phyloP scores from a whole-genome alignment of 2,113 vertebrate species.

The Solea senegalensis region DNA sequence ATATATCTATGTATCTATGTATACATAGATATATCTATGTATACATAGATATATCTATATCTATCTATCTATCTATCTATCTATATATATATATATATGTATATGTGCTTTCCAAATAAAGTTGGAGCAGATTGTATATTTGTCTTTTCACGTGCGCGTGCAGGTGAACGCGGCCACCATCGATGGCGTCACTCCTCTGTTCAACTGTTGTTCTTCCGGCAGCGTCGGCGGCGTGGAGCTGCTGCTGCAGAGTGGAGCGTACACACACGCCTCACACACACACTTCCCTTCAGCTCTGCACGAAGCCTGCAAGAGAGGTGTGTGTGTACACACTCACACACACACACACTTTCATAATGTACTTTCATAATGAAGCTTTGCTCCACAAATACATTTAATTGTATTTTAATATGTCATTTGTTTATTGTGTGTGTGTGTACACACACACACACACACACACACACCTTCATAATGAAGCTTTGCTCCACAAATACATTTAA shows the following conservation, averaged over 20 bases:
- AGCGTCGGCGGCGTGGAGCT: conserved; percentile 87
- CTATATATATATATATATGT: no score
- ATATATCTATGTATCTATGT: no score
- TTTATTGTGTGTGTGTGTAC: neutral
- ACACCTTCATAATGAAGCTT: no score
- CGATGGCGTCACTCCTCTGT: conserved; percentile 91
- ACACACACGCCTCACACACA: conserved; percentile 83
- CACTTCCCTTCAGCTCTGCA: conserved; percentile 91
- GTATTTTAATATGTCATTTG: no score
- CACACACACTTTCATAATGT: no score
- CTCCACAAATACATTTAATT: no score
- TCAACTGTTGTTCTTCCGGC: conserved; percentile 90
- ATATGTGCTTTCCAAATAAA: neutral
- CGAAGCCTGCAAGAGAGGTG: conserved; percentile 93
- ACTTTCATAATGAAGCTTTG: no score
- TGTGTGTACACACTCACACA: conserved; percentile 9
- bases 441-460: no score
- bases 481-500: no score
- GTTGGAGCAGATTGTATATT: neutral
- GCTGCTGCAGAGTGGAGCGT: conserved; percentile 90
- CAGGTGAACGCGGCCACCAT: conserved; percentile 94
- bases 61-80: no score
- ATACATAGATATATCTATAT: no score
- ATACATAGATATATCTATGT: no score
- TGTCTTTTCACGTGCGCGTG: neutral